phyloP scores from a whole-genome alignment of 2,113 vertebrate genomes.

The Phalacrocorax pelagicus region DNA sequence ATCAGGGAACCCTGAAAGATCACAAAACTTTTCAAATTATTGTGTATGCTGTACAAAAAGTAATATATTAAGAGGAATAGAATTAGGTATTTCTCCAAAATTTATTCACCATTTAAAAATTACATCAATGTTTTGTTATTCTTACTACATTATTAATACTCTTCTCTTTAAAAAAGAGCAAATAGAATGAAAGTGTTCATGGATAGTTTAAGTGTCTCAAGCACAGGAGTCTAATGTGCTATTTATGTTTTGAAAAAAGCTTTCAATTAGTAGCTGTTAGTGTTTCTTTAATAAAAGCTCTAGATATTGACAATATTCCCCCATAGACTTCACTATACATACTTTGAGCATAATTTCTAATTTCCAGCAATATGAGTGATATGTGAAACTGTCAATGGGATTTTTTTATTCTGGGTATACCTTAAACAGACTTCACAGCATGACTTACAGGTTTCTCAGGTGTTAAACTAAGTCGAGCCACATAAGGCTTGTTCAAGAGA shows the following conservation, averaged over 20 bases:
- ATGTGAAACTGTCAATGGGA: background rate
- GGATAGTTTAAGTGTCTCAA: background rate
- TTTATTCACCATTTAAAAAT: background rate
- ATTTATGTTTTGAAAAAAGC: background rate
- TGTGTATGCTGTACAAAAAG: background rate
- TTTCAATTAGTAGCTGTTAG: constrained; percentile 15
- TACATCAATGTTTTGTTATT: accelerated
- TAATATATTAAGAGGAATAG: background rate
- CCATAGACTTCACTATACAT: background rate
- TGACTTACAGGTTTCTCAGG: constrained; percentile 8
- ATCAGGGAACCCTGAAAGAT: background rate
- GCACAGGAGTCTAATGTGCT: background rate
- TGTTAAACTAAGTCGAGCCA: background rate
- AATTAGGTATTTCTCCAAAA: background rate
- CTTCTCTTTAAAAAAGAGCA: background rate
- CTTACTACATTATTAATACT: background rate
- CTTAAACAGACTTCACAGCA: background rate
- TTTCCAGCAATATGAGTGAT: background rate
- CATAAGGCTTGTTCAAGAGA: background rate
- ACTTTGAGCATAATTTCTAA: constrained; percentile 25
- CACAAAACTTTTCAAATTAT: background rate
- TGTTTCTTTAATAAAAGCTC: constrained; percentile 50
- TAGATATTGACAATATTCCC: constrained; percentile 39
- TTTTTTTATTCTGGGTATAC: background rate
- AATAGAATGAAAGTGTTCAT: background rate